phyloP scores from a whole-genome alignment of 2,888 invertebrate genomes.

The Tetramorium bicarinatum region DNA sequence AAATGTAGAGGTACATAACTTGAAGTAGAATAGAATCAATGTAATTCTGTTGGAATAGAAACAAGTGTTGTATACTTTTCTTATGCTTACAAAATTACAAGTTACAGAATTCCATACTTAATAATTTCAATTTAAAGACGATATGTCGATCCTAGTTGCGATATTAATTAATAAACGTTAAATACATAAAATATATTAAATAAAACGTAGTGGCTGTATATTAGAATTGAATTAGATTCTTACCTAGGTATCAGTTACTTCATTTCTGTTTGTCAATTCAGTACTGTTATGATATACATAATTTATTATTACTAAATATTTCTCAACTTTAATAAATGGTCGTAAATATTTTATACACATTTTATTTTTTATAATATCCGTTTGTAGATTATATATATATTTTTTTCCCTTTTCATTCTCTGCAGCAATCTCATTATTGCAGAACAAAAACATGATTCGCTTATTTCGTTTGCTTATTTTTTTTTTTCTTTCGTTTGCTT shows the following conservation, averaged over 20 bases:
- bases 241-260: background rate
- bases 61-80: background rate
- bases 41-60: background rate
- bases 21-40: background rate
- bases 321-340: background rate
- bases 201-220: background rate
- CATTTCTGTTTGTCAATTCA: too few species aligned
- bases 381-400: background rate
- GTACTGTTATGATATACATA: too few species aligned
- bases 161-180: slow-evolving; percentile 21
- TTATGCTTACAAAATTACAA: background rate
- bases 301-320: slow-evolving; percentile 24
- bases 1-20: background rate
- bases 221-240: slow-evolving; percentile 2
- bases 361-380: background rate
- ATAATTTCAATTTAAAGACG: background rate
- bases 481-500: background rate
- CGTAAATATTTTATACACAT: background rate
- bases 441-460: slow-evolving; percentile 26
- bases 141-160: background rate
- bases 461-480: slow-evolving; percentile 6
- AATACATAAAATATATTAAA: background rate
- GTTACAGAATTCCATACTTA: background rate
- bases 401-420: too few species aligned
- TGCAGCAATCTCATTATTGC: slow-evolving; percentile 1